phyloP scores from a whole-genome alignment of 92 coral and sea anemone genomes.

The Parazoanthus darwini region DNA sequence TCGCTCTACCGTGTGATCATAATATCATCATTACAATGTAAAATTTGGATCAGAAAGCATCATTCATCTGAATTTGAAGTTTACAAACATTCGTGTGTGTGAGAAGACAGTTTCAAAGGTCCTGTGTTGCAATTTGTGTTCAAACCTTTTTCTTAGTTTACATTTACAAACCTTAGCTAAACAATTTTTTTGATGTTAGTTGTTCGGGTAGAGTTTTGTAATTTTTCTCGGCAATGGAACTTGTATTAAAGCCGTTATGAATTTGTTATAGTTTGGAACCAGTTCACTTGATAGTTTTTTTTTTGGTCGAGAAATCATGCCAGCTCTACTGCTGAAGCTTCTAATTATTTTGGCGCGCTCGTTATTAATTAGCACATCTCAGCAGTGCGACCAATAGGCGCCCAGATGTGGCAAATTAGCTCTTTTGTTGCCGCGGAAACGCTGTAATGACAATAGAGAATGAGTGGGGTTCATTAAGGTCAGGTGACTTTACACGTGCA shows the following conservation, averaged over 20 bases:
- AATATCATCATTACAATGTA: neutral
- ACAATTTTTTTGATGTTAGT: conserved; percentile 19
- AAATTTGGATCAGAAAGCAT: neutral
- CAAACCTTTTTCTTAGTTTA: conserved; percentile 42
- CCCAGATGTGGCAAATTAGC: conserved; percentile 69
- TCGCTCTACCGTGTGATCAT: neutral
- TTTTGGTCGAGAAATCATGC: conserved; percentile 46
- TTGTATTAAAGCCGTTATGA: conserved; percentile 14
- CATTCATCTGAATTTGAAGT: neutral
- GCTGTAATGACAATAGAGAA: conserved; percentile 71
- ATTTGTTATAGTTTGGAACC: conserved; percentile 18
- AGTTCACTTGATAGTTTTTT: neutral
- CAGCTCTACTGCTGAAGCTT: conserved; percentile 32
- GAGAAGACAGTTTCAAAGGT: conserved; percentile 25
- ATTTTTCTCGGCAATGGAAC: neutral
- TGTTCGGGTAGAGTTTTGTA: conserved; percentile 34
- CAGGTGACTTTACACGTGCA: conserved; percentile 91
- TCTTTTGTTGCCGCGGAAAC: conserved; percentile 85
- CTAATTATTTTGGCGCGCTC: conserved; percentile 92
- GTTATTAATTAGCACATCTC: conserved; percentile 79
- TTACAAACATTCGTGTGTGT: conserved; percentile 34
- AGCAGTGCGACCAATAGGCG: conserved; percentile 71
- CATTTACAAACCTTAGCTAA: conserved; percentile 42
- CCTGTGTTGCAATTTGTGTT: conserved; percentile 47
- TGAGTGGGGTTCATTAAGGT: conserved; percentile 64